Evolutionary conservation across 2,888 invertebrate genomes (phyloP).

Genomic region (Heteromyza rotundicornis): DNA sequence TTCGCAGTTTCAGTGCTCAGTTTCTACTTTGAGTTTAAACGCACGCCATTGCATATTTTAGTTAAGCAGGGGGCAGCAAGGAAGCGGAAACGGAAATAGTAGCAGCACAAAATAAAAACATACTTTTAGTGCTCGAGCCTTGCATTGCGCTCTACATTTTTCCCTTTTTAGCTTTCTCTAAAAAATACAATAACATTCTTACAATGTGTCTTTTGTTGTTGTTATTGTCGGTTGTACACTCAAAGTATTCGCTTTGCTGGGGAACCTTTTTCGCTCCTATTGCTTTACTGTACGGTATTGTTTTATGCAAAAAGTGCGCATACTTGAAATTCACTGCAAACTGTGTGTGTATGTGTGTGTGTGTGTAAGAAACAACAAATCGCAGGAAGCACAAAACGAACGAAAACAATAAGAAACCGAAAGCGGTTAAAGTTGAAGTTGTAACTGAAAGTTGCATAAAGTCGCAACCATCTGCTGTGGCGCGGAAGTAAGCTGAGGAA

Average conservation of each 20-base stretch:
- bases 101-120: not conserved
- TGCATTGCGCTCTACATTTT: not conserved
- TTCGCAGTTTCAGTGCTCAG: not conserved
- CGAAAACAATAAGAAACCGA: not conserved
- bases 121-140: not conserved
- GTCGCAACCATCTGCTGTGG: not conserved
- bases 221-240: not conserved
- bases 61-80: not conserved
- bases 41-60: constrained; percentile 2
- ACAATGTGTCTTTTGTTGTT: not conserved
- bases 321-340: not conserved
- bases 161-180: no score
- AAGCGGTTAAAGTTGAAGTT: no score
- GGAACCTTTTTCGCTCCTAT: no score
- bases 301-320: no score
- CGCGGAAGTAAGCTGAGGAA: not conserved
- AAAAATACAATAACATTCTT: no score
- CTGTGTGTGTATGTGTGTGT: not conserved
- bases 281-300: no score
- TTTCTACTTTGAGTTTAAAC: not conserved
- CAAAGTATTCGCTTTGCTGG: not conserved
- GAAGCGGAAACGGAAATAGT: constrained; percentile 22
- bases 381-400: not conserved
- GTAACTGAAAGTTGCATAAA: no score
- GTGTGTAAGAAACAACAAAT: no score